phyloP scores from a whole-genome alignment of 2,888 invertebrate genomes.

The Temnothorax rugatulus region DNA sequence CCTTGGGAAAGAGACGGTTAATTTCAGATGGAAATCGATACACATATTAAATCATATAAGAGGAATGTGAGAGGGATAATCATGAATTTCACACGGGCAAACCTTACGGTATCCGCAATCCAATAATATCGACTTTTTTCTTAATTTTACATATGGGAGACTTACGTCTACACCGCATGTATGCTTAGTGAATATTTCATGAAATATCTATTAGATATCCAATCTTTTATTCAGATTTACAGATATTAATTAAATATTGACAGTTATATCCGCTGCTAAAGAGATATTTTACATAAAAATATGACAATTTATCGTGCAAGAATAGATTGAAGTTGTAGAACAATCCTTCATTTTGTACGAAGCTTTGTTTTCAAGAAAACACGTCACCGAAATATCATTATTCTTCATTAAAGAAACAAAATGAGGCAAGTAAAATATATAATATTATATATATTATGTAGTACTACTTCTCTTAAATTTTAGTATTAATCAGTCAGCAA shows the following conservation, averaged over 20 bases:
- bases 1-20: conserved; percentile 18
- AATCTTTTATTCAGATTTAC: conserved; percentile 12
- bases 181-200: not conserved
- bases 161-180: not conserved
- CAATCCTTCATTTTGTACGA: not conserved
- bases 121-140: conserved; percentile 26
- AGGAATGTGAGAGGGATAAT: not conserved
- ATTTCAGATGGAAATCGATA: conserved; percentile 36
- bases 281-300: not conserved
- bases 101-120: not conserved
- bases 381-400: not conserved
- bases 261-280: not conserved
- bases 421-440: too few species aligned
- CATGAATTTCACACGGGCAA: conserved; percentile 14
- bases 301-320: not conserved
- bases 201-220: conserved; percentile 13
- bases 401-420: not conserved
- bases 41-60: conserved; percentile 22
- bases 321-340: not conserved
- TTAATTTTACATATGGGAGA: conserved; percentile 9
- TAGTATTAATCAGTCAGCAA: not conserved
- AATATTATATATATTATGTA: not conserved
- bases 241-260: conserved; percentile 25
- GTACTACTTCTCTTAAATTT: not conserved
- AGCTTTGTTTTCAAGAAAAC: not conserved